Evolutionary conservation across 2,797 vertebrate genomes (phyloP).

Genomic region (Pangasius macronema): DNA sequence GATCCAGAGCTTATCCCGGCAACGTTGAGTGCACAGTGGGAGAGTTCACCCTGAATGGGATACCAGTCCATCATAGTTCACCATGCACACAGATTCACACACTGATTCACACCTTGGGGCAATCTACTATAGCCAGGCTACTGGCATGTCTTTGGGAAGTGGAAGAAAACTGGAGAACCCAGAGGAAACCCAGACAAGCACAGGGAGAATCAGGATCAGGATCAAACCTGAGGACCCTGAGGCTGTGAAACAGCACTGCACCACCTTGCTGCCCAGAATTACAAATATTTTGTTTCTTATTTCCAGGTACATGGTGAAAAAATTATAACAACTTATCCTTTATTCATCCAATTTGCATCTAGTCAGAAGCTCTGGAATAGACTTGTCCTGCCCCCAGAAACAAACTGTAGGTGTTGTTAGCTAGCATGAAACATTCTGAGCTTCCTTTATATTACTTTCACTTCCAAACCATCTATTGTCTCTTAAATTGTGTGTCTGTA

Average conservation of each 20-base stretch:
- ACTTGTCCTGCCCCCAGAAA: not conserved
- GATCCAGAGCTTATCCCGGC: not conserved
- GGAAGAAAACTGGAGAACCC: not conserved
- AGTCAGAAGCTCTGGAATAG: not conserved
- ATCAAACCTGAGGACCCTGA: too few species aligned
- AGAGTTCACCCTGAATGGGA: not conserved
- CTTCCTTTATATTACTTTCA: not conserved
- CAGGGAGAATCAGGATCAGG: not conserved
- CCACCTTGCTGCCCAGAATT: not conserved
- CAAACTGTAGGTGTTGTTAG: not conserved
- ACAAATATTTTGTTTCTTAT: not conserved
- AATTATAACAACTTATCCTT: not conserved
- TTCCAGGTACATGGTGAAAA: not conserved
- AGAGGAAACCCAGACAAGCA: not conserved
- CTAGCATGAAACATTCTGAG: too few species aligned
- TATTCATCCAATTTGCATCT: not conserved
- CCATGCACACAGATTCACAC: not conserved
- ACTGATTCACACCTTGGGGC: not conserved
- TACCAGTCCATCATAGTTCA: not conserved
- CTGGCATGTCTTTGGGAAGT: not conserved
- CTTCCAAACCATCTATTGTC: not conserved
- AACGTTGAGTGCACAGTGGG: too few species aligned
- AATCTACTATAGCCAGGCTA: not conserved
- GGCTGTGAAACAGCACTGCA: not conserved
- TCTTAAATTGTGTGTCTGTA: not conserved